A percentile compares a stretch with the other conserved stretches of the same genome.
phyloP scores from a whole-genome alignment of 2,888 invertebrate species.

The Harmothoe impar region DNA sequence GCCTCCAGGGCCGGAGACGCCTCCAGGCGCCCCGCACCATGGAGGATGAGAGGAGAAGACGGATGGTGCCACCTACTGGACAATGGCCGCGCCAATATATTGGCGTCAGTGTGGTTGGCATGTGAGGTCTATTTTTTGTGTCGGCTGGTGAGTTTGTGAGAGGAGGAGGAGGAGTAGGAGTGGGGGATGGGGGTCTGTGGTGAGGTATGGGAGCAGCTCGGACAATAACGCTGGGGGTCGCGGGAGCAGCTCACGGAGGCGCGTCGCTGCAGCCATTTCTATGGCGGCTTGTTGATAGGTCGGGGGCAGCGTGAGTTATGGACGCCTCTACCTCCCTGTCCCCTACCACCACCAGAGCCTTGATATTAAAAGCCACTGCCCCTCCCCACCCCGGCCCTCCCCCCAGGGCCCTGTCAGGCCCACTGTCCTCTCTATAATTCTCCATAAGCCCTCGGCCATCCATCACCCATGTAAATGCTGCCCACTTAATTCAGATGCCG shows the following conservation, averaged over 20 bases:
- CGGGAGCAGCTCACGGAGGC: not conserved
- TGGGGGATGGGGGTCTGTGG: not conserved
- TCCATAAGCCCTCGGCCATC: slow-evolving; percentile 33
- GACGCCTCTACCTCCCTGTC: not conserved
- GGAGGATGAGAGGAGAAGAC: slow-evolving; percentile 8
- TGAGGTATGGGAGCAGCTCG: slow-evolving; percentile 32
- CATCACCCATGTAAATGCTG: slow-evolving; percentile 23
- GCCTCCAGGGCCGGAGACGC: not conserved
- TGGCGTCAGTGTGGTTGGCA: not conserved
- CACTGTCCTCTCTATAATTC: slow-evolving; percentile 21
- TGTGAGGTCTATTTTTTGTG: not conserved
- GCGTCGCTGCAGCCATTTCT: slow-evolving; percentile 28
- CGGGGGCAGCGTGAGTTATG: not conserved
- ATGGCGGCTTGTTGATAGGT: not conserved
- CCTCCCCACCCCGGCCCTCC: not conserved
- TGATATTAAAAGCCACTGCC: slow-evolving; percentile 12
- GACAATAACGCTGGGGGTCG: not conserved
- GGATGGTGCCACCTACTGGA: slow-evolving; percentile 4
- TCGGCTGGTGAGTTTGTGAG: not conserved
- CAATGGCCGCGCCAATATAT: slow-evolving; percentile 25
- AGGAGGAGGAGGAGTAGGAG: not conserved
- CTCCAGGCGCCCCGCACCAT: not conserved
- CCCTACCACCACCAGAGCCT: not conserved
- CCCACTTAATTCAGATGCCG: slow-evolving; percentile 24
- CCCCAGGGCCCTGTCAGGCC: slow-evolving; percentile 21